Evolutionary conservation across 2,113 vertebrate genomes (phyloP), one percentile per base, ranked within the genome.

Genomic region (Xenopus tropicalis): DNA sequence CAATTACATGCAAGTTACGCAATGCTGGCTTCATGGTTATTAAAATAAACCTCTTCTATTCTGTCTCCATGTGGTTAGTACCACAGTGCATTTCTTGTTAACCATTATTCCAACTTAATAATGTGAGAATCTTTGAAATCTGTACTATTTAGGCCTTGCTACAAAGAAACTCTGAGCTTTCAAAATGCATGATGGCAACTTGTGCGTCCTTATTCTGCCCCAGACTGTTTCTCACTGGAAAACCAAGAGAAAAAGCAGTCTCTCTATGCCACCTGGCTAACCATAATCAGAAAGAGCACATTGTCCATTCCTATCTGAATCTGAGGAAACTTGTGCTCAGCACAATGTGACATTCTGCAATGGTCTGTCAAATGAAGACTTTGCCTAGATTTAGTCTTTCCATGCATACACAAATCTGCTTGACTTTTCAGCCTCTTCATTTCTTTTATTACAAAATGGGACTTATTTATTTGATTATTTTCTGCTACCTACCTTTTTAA

Each of bases 321-420:
- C 13, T 22, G 13, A 66, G 43, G 64, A 7, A 43, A 48, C n/a
- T 11, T 22, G 21, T 14, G 17, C 21, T 46, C 13, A 23, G 44
- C 12, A 22, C 64, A 66, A 66, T 48, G 64, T 48, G 64, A 66
- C 64, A 66, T 51, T 14, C 14, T 48, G 64, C 14, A 66, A 66
- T 14, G 11, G 12, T 11, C 43, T 48, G 64, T 48, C 64, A 66
- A 43, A 48, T 51, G 64, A 4, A 20, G 64, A 19, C 62, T 19
- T 20, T 20, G 52, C 52, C 3, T n/a, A 43, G 43, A 66, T 20
- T 22, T 14, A 11, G 64, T 43, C n/a, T 23, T 48, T 22, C 29
- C 11, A 66, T 46, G 64, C 64, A 48, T 66, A 43, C 43, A 48
- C 42, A 65, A 62, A 44, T 44, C 37, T 65, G 9, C n/a, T 3